phyloP scores from a whole-genome alignment of 2,888 invertebrate species.

The Microctonus hyperodae region DNA sequence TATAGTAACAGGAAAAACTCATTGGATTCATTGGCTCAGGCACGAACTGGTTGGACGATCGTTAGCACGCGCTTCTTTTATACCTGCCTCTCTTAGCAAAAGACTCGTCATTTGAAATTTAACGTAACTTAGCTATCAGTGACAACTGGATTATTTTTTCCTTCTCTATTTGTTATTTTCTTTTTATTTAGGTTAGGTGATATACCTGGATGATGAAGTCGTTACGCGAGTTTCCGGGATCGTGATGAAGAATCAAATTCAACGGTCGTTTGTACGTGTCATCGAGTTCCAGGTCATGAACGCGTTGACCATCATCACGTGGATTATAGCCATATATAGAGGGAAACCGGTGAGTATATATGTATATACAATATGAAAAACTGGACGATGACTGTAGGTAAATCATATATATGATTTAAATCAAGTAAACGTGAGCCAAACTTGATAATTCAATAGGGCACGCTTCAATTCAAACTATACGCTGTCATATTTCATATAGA shows the following conservation, averaged over 20 bases:
- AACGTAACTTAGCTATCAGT: slow-evolving; percentile 31
- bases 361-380: slow-evolving; percentile 2
- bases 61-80: slow-evolving; percentile 40
- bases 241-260: slow-evolving; percentile 11
- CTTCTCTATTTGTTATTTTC: background rate
- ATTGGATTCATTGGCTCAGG: slow-evolving; percentile 18
- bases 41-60: slow-evolving; percentile 24
- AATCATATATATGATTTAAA: slow-evolving; percentile 13
- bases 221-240: slow-evolving; percentile 37
- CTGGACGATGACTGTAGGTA: slow-evolving; percentile 33
- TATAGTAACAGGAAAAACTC: slow-evolving; percentile 25
- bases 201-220: slow-evolving; percentile 31
- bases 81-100: slow-evolving; percentile 19
- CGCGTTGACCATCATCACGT: slow-evolving; percentile 28
- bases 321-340: background rate
- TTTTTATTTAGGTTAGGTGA: background rate
- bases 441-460: slow-evolving; percentile 15
- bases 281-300: slow-evolving; percentile 36
- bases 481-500: slow-evolving; percentile 3
- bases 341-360: slow-evolving; percentile 36
- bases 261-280: slow-evolving; percentile 28
- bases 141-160: slow-evolving; percentile 24
- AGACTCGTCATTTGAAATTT: slow-evolving; percentile 14
- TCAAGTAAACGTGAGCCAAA: slow-evolving; percentile 38
- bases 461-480: slow-evolving; percentile 19